phyloP scores from a whole-genome alignment of 1,140 invertebrate genomes.

The Galleria mellonella region DNA sequence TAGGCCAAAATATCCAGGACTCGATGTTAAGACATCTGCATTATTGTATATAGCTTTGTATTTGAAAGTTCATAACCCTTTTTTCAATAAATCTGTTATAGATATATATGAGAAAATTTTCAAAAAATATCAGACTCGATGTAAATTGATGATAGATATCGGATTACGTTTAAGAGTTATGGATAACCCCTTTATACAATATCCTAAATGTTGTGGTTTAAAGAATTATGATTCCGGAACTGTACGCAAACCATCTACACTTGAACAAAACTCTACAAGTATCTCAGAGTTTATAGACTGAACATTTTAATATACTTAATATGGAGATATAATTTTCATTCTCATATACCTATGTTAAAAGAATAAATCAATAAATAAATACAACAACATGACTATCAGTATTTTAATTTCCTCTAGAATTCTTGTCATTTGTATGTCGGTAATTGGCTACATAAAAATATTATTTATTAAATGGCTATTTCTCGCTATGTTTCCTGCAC shows the following conservation, averaged over 20 bases:
- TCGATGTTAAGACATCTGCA: slow-evolving; percentile 63
- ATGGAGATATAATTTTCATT: no score
- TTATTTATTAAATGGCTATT: no score
- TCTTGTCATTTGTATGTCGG: no score
- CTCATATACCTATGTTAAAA: no score
- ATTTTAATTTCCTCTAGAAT: no score
- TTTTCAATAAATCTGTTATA: slow-evolving; percentile 20
- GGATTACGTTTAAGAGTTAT: slow-evolving; percentile 55
- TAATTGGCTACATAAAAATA: no score
- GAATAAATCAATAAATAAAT: no score
- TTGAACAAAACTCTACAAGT: neutral
- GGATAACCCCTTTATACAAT: slow-evolving; percentile 58
- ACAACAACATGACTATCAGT: no score
- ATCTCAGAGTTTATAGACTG: neutral
- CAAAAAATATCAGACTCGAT: slow-evolving; percentile 48
- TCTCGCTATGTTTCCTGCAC: no score
- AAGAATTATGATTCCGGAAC: slow-evolving; percentile 12
- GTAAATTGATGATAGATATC: slow-evolving; percentile 48
- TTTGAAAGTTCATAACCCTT: slow-evolving; percentile 73
- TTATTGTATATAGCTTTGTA: slow-evolving; percentile 71
- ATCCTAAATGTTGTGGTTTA: slow-evolving; percentile 51
- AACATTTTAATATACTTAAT: no score
- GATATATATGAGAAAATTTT: slow-evolving; percentile 49
- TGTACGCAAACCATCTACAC: slow-evolving; percentile 12
- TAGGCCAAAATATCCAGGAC: slow-evolving; percentile 75